These are phyloP conservation scores for Hypsopygia costalis DNA, from an alignment of 2,888 invertebrate species.

Conservation along the genomic window DNA sequence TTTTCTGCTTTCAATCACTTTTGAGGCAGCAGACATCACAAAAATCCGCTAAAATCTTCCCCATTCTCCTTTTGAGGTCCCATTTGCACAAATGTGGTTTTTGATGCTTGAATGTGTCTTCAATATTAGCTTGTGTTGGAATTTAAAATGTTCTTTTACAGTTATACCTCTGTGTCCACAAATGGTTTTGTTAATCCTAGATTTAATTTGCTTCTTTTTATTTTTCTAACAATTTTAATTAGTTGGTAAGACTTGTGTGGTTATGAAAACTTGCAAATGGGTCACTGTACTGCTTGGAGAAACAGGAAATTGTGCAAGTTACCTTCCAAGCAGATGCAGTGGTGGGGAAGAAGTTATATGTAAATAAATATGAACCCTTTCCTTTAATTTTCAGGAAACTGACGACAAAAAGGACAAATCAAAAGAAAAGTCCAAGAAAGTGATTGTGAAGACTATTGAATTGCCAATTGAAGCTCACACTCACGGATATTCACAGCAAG, in stretches of 20 bases:
- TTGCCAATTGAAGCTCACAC: slow-evolving; percentile 90
- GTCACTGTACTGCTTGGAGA: slow-evolving; percentile 59
- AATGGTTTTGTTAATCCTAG: slow-evolving; percentile 61
- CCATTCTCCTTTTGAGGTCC: slow-evolving; percentile 67
- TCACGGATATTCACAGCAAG: slow-evolving; percentile 85
- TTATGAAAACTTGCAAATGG: slow-evolving; percentile 61
- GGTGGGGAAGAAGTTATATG: slow-evolving; percentile 50
- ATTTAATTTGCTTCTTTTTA: slow-evolving; percentile 25
- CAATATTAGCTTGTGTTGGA: slow-evolving; percentile 37
- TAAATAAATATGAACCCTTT: slow-evolving; percentile 48
- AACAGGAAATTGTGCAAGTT: background rate
- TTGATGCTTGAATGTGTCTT: slow-evolving; percentile 41
- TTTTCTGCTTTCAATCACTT: slow-evolving; percentile 12
- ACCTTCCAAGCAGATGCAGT: slow-evolving; percentile 49
- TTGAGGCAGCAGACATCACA: slow-evolving; percentile 64
- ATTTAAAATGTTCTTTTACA: slow-evolving; percentile 38
- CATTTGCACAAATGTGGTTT: slow-evolving; percentile 69
- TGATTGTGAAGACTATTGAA: slow-evolving; percentile 89
- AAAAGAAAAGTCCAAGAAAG: slow-evolving; percentile 85
- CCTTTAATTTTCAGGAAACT: slow-evolving; percentile 68
- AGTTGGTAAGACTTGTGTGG: too few relatives aligned
- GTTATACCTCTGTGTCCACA: slow-evolving; percentile 75
- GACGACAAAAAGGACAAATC: slow-evolving; percentile 84
- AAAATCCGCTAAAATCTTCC: slow-evolving; percentile 41
- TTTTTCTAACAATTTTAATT: too few relatives aligned